Evolutionary conservation across 2,797 vertebrate species (phyloP).

Genomic region (Argya squamiceps): DNA sequence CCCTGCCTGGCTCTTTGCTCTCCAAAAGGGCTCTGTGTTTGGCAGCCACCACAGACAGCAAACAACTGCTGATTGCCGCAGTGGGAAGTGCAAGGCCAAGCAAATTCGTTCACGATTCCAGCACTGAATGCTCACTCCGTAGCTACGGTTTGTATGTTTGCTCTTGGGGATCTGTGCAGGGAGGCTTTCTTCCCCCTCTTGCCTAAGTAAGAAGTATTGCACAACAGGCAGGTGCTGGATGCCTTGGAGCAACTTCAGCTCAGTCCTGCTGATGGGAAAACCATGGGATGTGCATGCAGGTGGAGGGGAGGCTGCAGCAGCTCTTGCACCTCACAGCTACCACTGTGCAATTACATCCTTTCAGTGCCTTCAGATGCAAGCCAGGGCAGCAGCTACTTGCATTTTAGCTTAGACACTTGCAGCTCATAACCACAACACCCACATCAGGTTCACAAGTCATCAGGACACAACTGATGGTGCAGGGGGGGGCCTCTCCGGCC

Average conservation of each 20-base stretch:
- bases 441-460: background rate
- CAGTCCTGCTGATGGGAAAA: background rate
- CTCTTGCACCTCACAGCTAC: background rate
- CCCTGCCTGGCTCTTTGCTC: background rate
- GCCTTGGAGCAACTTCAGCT: background rate
- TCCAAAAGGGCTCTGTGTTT: background rate
- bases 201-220: background rate
- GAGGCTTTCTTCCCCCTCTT: background rate
- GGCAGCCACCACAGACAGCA: background rate
- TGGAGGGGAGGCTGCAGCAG: background rate
- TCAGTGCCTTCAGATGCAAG: background rate
- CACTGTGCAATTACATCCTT: background rate
- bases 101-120: fast-evolving
- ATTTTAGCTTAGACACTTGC: background rate
- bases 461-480: no score
- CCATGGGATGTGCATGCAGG: background rate
- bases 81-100: constrained; percentile 1
- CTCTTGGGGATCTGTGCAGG: background rate
- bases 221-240: constrained; percentile 1
- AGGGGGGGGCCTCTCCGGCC: background rate
- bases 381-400: background rate
- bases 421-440: background rate
- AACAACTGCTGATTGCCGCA: background rate
- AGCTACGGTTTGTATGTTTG: background rate
- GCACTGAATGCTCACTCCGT: background rate